Evolutionary conservation across 2,113 vertebrate genomes (phyloP), one percentile per base, ranked within the genome.

Genomic region (Silurus meridionalis): DNA sequence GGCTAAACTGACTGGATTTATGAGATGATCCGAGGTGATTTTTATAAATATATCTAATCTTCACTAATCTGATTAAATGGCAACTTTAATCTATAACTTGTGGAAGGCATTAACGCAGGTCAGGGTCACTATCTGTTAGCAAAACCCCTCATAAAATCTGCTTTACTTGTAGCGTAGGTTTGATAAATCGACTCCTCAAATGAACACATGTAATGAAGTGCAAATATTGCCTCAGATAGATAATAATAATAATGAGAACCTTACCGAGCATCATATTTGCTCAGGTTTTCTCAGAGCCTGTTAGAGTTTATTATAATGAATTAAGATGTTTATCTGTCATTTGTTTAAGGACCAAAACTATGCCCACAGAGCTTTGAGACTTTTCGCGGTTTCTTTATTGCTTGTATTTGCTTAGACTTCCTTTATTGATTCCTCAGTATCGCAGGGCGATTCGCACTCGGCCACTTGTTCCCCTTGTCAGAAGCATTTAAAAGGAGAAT

Each of bases 401-500:
- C 60, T 81, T 86, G 52, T 63, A 67, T 80, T 57, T 80, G 66
- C 11, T 58, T 53, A 74, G 23, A 66, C 57, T 72, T 72, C 46
- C 52, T 37, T 67, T 87, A 80, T 88, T 82, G 86, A 89, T 87
- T 87, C 71, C 4, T 37, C 37, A 46, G 21, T 75, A 61, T 50
- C 52, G 46, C 14, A 71, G 52, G 72, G 63, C 55, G 71, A 87
- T 83, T 79, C 50, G 50, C 88, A 28, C 83, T 19, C 74, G 66
- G 67, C 52, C 64, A 17, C 75, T 82, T 67, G 80, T 87, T 86
- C 46, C 83, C 57, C 80, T 74, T 52, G 82, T 86, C 82, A 86
- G 82, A 80, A 82, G 55, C 78, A 82, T 78, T 79, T 86, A 84
- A 89, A 80, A 85, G 84, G 63, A 8, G 37, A 74, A 84, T 89